Evolutionary conservation across 1,140 invertebrate species (phyloP).

Genomic region (Sminthurides bifidus): DNA sequence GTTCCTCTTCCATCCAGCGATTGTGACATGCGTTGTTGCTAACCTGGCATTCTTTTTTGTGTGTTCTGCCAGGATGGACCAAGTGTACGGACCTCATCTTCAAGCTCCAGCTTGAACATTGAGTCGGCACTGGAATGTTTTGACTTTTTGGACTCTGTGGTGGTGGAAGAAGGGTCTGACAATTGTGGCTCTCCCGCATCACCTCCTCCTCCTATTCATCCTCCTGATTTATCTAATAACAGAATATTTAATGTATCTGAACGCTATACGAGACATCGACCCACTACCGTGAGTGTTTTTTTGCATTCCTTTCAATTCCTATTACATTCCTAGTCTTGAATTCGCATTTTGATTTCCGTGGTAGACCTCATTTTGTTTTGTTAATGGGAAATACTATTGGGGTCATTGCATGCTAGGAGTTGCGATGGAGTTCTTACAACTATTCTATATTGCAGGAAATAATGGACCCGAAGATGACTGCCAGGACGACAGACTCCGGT

Average conservation of each 20-base stretch:
- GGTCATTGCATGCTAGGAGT: too few species aligned
- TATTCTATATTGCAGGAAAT: not conserved
- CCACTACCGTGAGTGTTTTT: constrained; percentile 3
- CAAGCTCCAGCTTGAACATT: constrained; percentile 37
- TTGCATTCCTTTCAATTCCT: not conserved
- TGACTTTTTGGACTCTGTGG: constrained; percentile 41
- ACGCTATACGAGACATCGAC: constrained; percentile 1
- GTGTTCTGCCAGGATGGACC: not conserved
- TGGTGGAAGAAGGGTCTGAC: constrained; percentile 11
- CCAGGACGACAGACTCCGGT: constrained; percentile 38
- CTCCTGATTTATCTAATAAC: not conserved
- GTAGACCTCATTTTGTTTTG: too few species aligned
- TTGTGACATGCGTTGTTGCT: too few species aligned
- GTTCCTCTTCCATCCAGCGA: too few species aligned
- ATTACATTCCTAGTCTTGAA: not conserved
- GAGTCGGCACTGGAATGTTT: constrained; percentile 45
- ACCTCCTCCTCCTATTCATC: not conserved
- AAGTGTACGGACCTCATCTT: not conserved
- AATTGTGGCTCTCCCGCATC: not conserved
- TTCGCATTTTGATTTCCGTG: too few species aligned
- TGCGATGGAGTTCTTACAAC: not conserved
- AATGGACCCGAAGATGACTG: constrained; percentile 9
- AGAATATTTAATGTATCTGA: constrained; percentile 8
- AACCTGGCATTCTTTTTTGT: not conserved
- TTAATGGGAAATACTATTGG: too few species aligned